phyloP scores from a whole-genome alignment of 2,888 invertebrate genomes.

The Lasius fuliginosus region DNA sequence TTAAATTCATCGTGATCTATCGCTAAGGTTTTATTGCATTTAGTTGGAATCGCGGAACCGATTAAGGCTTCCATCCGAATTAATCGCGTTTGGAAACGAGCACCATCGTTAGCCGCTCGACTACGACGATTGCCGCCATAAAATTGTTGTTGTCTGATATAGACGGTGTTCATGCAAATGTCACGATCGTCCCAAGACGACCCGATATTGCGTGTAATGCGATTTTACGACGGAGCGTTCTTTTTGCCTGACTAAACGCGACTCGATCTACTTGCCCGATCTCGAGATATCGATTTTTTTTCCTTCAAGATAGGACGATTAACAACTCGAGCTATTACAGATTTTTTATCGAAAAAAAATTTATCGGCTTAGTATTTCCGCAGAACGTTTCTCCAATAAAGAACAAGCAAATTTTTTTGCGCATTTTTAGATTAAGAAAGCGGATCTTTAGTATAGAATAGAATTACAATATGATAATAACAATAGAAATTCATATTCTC shows the following conservation, averaged over 20 bases:
- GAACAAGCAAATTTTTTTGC: neutral
- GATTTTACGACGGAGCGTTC: conserved; percentile 11
- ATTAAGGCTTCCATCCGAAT: conserved; percentile 28
- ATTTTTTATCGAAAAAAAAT: neutral
- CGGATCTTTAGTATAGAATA: neutral
- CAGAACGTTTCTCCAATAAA: neutral
- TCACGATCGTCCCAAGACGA: conserved; percentile 48
- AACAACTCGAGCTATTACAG: conserved; percentile 51
- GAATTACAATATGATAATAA: neutral
- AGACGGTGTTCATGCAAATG: conserved; percentile 36
- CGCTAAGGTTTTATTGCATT: conserved; percentile 23
- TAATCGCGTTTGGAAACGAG: conserved; percentile 47
- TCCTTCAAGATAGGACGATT: conserved; percentile 52
- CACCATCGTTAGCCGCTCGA: conserved; percentile 25
- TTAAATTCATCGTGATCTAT: neutral
- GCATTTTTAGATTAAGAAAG: neutral
- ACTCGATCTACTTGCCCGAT: conserved; percentile 56
- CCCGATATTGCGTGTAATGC: conserved; percentile 56
- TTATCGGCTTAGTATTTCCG: too few relatives aligned
- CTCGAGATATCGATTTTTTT: conserved; percentile 62
- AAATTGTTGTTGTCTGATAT: conserved; percentile 45
- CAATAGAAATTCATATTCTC: neutral
- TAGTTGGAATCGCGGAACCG: neutral
- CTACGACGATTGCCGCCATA: conserved; percentile 39
- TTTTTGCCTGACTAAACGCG: conserved; percentile 26